Percentiles rank a stretch among this genome's conserved stretches.
Conservation (phyloP, 2,888 invertebrate genomes). For the Brassicogethes aeneus region DNA sequence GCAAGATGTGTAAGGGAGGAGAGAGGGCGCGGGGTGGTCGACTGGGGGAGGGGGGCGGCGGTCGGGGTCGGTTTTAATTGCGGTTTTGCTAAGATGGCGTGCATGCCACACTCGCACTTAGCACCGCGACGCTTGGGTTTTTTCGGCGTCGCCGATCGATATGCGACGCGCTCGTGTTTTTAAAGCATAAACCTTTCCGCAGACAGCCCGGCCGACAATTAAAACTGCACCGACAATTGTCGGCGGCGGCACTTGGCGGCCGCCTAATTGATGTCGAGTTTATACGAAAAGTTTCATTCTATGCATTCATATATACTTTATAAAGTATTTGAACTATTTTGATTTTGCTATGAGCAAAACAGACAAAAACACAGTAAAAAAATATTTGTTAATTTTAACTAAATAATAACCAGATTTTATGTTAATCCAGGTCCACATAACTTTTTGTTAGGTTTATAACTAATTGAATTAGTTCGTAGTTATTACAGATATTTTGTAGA, state of each 20-base stretch:
- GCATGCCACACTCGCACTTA: slow-evolving; percentile 44
- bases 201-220: slow-evolving; percentile 28
- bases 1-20: neutral
- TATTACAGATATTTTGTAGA: too few relatives aligned
- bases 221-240: slow-evolving; percentile 29
- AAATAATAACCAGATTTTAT: too few relatives aligned
- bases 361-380: too few relatives aligned
- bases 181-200: slow-evolving; percentile 36
- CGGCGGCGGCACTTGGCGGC: too few relatives aligned
- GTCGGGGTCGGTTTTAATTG: slow-evolving; percentile 36
- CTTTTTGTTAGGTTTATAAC: too few relatives aligned
- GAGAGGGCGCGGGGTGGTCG: neutral
- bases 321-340: too few relatives aligned
- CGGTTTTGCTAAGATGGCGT: slow-evolving; percentile 44
- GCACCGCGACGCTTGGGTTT: slow-evolving; percentile 41
- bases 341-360: too few relatives aligned
- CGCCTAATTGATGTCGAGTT: slow-evolving; percentile 2
- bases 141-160: slow-evolving; percentile 33
- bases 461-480: too few relatives aligned
- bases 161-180: slow-evolving; percentile 39
- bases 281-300: too few relatives aligned
- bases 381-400: too few relatives aligned
- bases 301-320: too few relatives aligned
- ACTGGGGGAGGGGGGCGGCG: slow-evolving; percentile 16
- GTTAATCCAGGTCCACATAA: too few relatives aligned